Percentiles rank a stretch among this genome's conserved stretches.
Conservation (phyloP, 2,888 invertebrate species). For the Hypsopygia costalis region DNA sequence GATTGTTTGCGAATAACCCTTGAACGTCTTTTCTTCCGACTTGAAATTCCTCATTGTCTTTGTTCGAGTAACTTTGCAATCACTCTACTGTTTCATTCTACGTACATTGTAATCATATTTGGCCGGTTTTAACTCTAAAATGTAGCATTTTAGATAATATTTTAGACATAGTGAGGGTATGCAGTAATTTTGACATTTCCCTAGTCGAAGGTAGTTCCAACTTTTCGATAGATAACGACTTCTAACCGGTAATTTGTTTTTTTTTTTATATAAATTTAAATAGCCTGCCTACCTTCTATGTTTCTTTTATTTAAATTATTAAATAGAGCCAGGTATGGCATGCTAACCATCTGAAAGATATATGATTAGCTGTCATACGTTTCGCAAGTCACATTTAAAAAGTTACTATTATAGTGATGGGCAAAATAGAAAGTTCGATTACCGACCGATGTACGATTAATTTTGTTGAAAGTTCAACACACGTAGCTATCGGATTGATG, state of each 20-base stretch:
- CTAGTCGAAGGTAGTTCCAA: background rate
- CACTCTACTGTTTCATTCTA: background rate
- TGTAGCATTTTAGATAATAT: no score
- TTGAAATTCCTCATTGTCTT: conserved; percentile 2
- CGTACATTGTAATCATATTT: background rate
- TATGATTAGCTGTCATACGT: no score
- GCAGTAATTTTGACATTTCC: background rate
- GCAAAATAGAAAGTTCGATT: conserved; percentile 25
- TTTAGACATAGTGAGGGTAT: no score
- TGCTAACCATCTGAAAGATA: no score
- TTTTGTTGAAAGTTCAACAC: conserved; percentile 60
- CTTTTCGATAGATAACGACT: no score
- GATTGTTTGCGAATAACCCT: conserved; percentile 2
- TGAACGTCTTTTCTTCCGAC: conserved; percentile 3
- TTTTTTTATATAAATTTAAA: no score
- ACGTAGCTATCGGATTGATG: conserved; percentile 54
- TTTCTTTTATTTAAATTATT: no score
- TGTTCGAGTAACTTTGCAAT: background rate
- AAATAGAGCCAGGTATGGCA: no score
- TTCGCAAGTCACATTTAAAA: background rate
- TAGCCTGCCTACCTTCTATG: no score
- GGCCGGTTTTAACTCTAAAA: background rate
- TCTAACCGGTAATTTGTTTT: no score
- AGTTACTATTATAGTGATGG: conserved; percentile 12
- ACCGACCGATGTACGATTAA: conserved; percentile 36